Percentiles rank a stretch among this genome's conserved stretches.
phyloP scores from a whole-genome alignment of 2,113 vertebrate genomes.

The Phoenicopterus ruber region DNA sequence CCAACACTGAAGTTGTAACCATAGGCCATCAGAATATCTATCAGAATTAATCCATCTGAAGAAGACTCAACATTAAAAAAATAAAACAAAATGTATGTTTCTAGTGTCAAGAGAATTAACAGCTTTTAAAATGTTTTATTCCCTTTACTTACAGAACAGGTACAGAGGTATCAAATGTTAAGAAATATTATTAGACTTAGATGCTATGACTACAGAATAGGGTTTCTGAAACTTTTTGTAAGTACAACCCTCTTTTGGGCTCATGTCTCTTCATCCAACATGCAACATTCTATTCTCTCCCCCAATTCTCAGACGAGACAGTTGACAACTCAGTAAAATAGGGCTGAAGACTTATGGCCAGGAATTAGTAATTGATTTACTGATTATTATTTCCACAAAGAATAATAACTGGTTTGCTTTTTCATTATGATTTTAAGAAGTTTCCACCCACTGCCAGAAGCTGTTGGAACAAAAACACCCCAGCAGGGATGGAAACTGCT shows the following conservation, averaged over 20 bases:
- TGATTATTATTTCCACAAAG: neutral
- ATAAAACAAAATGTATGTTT: neutral
- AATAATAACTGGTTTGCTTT: neutral
- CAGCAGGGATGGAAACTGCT: neutral
- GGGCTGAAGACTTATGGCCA: neutral
- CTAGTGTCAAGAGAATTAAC: neutral
- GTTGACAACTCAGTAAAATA: neutral
- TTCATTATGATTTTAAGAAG: neutral
- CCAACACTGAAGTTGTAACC: neutral
- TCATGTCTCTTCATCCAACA: neutral
- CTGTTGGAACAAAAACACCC: neutral
- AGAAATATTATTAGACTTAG: neutral
- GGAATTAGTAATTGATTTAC: neutral
- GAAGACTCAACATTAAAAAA: neutral
- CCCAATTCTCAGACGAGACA: neutral
- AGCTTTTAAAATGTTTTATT: neutral
- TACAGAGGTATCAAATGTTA: neutral
- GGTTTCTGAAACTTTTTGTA: neutral
- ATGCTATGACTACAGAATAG: neutral
- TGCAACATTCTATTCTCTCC: neutral
- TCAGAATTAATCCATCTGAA: neutral
- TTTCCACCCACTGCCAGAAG: neutral
- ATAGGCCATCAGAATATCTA: neutral
- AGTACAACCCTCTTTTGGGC: neutral
- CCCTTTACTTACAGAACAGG: neutral